A percentile compares a stretch with the other conserved stretches of the same genome.
Conservation (phyloP, 2,113 vertebrate species). For the Spea multiplicata region DNA sequence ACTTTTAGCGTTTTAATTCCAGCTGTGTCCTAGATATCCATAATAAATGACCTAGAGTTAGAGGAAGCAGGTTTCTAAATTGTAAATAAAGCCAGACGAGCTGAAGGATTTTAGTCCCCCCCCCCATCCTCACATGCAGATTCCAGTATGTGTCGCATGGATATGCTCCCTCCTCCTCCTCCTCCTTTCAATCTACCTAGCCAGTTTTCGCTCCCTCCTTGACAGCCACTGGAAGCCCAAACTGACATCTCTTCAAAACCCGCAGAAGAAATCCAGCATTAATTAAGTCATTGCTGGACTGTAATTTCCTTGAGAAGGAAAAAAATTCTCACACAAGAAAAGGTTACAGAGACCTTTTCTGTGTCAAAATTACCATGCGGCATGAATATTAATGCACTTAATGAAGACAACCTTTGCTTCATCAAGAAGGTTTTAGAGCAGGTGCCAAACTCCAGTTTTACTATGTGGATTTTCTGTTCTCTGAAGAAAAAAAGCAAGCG, state of each 20-base stretch:
- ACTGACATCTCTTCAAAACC: constrained; percentile 95
- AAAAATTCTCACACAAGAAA: constrained; percentile 97
- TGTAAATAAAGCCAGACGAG: constrained; percentile 56
- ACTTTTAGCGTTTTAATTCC: constrained; percentile 52
- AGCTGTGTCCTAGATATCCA: constrained; percentile 57
- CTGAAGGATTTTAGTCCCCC: not conserved
- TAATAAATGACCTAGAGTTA: constrained; percentile 63
- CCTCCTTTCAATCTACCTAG: constrained; percentile 76
- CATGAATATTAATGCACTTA: constrained; percentile 99
- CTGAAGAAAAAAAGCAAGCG: constrained; percentile 65
- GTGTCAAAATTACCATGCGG: constrained; percentile 99
- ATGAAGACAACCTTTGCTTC: constrained; percentile 99
- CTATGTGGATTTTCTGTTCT: constrained; percentile 75
- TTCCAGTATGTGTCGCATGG: constrained; percentile 49
- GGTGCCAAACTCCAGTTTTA: constrained; percentile 89
- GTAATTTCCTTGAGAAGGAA: constrained; percentile 99
- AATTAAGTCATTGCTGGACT: constrained; percentile 99
- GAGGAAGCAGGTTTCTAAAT: constrained; percentile 57
- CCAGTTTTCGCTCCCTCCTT: constrained; percentile 65
- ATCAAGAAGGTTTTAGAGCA: constrained; percentile 96
- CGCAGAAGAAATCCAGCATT: constrained; percentile 89
- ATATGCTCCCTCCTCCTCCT: constrained; percentile 51
- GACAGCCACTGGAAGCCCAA: constrained; percentile 86
- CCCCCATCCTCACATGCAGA: constrained; percentile 24
- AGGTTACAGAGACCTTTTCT: constrained; percentile 99